Conservation (phyloP, 2,113 vertebrate genomes). For the Ceratotherium simum region DNA sequence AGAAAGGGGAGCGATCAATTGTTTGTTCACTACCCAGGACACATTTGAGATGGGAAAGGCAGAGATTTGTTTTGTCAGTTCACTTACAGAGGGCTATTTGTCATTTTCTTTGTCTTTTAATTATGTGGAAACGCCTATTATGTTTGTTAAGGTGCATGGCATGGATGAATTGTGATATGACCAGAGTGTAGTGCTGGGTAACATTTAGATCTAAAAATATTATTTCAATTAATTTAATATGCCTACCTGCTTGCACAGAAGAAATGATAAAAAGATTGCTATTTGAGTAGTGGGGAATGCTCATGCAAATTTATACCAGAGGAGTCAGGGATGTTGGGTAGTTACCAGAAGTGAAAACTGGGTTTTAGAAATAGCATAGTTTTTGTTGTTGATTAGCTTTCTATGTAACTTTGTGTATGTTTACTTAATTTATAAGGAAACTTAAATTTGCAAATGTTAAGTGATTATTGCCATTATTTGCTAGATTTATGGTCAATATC, state of each 20-base stretch:
- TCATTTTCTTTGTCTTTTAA: slow-evolving; percentile 66
- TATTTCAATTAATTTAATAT: slow-evolving; percentile 29
- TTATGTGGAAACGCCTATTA: slow-evolving; percentile 56
- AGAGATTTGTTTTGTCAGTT: slow-evolving; percentile 76
- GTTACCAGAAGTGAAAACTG: neutral
- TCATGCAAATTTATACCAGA: neutral
- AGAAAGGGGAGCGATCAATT: slow-evolving; percentile 59
- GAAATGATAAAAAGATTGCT: neutral
- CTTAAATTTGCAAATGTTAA: neutral
- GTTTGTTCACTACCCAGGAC: slow-evolving; percentile 19
- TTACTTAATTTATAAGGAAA: neutral
- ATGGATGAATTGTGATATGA: slow-evolving; percentile 32
- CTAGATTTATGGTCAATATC: neutral
- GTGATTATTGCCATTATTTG: neutral
- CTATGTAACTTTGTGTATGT: neutral
- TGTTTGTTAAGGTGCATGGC: slow-evolving; percentile 75
- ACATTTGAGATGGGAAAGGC: slow-evolving; percentile 48
- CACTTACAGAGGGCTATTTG: slow-evolving; percentile 64
- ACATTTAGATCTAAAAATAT: neutral
- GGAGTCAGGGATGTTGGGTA: neutral
- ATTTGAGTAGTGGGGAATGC: neutral
- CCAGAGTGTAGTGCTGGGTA: neutral
- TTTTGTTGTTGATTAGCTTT: slow-evolving; percentile 13
- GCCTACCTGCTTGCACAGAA: neutral
- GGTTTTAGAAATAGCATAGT: neutral